Base-by-base conservation (phyloP, 2,113 vertebrate species). In the Pelecanus crispus region DNA sequence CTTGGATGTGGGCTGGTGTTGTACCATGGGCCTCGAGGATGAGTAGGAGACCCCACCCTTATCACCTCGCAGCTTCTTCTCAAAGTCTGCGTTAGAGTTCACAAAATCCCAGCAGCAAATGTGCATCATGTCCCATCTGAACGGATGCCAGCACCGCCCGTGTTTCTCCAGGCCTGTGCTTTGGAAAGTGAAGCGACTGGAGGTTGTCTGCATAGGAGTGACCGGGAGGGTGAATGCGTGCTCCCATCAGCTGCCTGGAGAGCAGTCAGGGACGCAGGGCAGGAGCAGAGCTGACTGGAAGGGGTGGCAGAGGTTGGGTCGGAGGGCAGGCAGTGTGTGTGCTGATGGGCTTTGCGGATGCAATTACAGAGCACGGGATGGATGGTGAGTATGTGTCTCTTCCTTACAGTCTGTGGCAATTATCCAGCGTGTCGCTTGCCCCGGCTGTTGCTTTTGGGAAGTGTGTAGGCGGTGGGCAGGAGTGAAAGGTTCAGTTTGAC, bases 241-340 rank as follows among this genome's bases (percentile, higher is more conserved):
- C 45, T 52, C 32, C 79, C 29, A 8, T 65, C n/a, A 4, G 34
- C 38, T 25, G 42, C 59, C 22, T 21, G 10, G 28, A 4, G 24
- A 42, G 59, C 59, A 4, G 0, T 10, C 1, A 1, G 45, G 79
- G 31, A 5, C 2, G 0, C 10, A 0, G 56, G 44, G 21, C 62
- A 40, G 66, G 67, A 36, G 56, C 50, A 22, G 62, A 70, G 88
- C 72, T 40, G 55, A 12, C 40, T 49, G 88, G 65, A n/a, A n/a
- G 47, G 53, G 55, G 18, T 45, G 55, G 73, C 79, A 32, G 83
- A 34, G 68, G 70, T 24, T 6, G 8, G 70, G 32, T 9, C 19
- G 2, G 42, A 19, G 42, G 42, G 53, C 56, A 22, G 81, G 2
- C 31, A 17, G 8, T 2, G 55, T 7, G 45, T 3, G 53, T 10